Base-by-base conservation (phyloP, 92 coral and sea anemone species). In the Pocillopora meandrina region DNA sequence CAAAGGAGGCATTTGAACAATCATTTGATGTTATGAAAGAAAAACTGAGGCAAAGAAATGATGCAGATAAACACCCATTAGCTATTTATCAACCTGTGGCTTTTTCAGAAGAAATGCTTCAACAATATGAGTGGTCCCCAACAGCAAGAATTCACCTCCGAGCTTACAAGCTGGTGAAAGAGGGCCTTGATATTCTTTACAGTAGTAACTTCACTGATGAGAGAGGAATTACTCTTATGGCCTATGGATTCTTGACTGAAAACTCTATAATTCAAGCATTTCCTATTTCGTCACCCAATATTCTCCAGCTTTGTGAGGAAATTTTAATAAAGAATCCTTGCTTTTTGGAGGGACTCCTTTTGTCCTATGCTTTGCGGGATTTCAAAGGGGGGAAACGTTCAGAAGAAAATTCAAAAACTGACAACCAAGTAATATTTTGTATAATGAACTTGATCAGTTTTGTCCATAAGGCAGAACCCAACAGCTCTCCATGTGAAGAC, bases 101-200 rank as follows among this genome's bases (percentile, higher is more conserved):
- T 16, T 85, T 81, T 47, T 60, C 71, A 62, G 95, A 93, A 77
- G 56, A 87, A 47, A 86, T 85, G 78, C 88, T 93, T 56, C 70
- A 79, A 34, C 65, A 66, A 52, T 89, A 85, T 59, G 85, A 90
- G 16, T 83, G 82, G 72, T 93, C 97, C 1, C 97, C 95, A n/a
- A 93, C 97, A 18, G 97, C 95, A 72, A 81, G 84, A 63, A 60
- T 61, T 33, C 91, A 91, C 86, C 87, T 91, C 7, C 83, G 82
- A 70, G 97, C 97, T 19, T 88, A 69, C 35, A 80, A 68, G 35
- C 78, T 85, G 15, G 88, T 89, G 20, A 86, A 82, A 66, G 92
- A 89, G 65, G 97, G 97, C 11, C 61, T 93, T 18, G 69, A 75
- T 12, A 69, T 81, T 74, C 92, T 93, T 5, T 74, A 65, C 61